Percentiles rank a stretch among this genome's conserved stretches.
Conservation (phyloP, 2,888 invertebrate species). For the Tipula lateralis region DNA sequence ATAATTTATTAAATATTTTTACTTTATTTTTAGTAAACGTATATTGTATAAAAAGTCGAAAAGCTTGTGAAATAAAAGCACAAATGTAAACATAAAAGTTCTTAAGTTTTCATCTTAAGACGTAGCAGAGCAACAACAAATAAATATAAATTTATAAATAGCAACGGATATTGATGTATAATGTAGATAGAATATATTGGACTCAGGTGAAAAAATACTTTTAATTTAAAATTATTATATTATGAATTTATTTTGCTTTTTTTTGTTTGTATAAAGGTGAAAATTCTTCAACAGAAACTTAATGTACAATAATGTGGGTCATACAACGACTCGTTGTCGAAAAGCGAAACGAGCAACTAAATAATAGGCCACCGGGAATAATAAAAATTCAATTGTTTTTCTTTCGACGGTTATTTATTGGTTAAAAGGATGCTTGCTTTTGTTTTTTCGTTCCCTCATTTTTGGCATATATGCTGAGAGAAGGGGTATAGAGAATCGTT, state of each 20-base stretch:
- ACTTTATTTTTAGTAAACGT: not conserved
- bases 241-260: not conserved
- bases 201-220: not conserved
- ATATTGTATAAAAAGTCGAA: not conserved
- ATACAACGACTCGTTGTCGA: not conserved
- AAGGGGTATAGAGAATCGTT: too few relatives aligned
- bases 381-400: constrained; percentile 15
- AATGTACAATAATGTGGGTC: not conserved
- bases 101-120: not conserved
- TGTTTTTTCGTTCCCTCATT: not conserved
- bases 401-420: not conserved
- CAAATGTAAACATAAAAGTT: not conserved
- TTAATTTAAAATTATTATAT: not conserved
- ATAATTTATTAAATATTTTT: not conserved
- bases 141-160: not conserved
- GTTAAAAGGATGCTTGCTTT: not conserved
- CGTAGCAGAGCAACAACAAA: not conserved
- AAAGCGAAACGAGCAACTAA: not conserved
- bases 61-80: not conserved
- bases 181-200: not conserved
- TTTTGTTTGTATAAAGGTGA: not conserved
- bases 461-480: too few relatives aligned
- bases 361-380: not conserved
- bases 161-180: not conserved
- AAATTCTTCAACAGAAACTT: not conserved